These are phyloP conservation scores for Cheilosia scutellata DNA, from an alignment of 2,888 invertebrate species.

Conservation along the genomic window DNA sequence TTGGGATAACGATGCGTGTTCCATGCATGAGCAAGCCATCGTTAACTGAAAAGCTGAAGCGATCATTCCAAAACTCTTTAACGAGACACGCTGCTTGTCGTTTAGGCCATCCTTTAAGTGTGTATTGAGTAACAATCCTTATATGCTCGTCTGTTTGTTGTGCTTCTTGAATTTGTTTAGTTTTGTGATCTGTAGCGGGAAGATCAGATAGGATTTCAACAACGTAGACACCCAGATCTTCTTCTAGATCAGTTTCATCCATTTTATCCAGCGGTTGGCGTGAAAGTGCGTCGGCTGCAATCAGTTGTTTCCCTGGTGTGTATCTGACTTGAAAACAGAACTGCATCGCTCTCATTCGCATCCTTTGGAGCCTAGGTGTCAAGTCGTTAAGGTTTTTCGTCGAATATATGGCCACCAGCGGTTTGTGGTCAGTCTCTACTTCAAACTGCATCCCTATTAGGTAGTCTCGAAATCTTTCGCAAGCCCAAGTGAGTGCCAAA, in stretches of 20 bases:
- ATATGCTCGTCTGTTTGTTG: constrained; percentile 31
- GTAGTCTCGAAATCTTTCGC: constrained; percentile 80
- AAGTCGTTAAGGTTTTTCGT: constrained; percentile 23
- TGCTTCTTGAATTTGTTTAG: constrained; percentile 13
- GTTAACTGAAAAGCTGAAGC: constrained; percentile 24
- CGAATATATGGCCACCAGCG: constrained; percentile 29
- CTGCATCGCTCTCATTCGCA: constrained; percentile 35
- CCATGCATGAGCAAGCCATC: constrained; percentile 30
- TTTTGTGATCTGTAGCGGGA: constrained; percentile 27
- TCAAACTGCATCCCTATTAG: constrained; percentile 81
- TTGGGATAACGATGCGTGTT: constrained; percentile 29
- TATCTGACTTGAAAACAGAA: constrained; percentile 32
- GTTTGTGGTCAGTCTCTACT: constrained; percentile 70
- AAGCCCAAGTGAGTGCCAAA: constrained; percentile 35
- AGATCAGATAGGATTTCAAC: constrained; percentile 25
- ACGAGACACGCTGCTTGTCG: constrained; percentile 27
- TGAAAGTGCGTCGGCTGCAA: constrained; percentile 33
- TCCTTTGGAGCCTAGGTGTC: constrained; percentile 15
- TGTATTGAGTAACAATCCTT: constrained; percentile 20
- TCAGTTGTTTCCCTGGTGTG: constrained; percentile 31
- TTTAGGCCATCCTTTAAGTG: constrained; percentile 22
- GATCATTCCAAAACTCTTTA: constrained; percentile 34
- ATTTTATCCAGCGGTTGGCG: constrained; percentile 22
- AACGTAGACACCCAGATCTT: constrained; percentile 22
- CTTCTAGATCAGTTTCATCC: constrained; percentile 36